phyloP scores from a whole-genome alignment of 2,888 invertebrate species.

The Tenthredo scrophulariae region DNA sequence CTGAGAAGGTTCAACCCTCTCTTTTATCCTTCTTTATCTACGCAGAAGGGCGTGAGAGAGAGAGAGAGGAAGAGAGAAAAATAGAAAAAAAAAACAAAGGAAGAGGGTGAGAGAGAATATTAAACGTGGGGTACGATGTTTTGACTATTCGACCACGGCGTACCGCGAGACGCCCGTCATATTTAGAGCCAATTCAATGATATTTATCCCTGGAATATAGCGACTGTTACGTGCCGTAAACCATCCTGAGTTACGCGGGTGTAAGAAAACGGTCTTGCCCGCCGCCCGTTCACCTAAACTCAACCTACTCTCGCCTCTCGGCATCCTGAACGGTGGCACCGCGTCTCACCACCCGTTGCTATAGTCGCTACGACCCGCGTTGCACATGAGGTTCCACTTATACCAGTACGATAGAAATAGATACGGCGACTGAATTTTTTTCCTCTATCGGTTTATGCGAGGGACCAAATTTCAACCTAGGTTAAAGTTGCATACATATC shows the following conservation, averaged over 20 bases:
- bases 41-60: background rate
- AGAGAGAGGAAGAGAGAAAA: background rate
- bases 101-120: slow-evolving; percentile 2
- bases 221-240: slow-evolving; percentile 49
- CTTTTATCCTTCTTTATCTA: slow-evolving; percentile 3
- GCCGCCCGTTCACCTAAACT: slow-evolving; percentile 28
- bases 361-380: slow-evolving; percentile 34
- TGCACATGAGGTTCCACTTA: slow-evolving; percentile 55
- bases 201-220: slow-evolving; percentile 48
- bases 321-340: slow-evolving; percentile 35
- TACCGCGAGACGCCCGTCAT: slow-evolving; percentile 36
- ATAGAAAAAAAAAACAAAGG: background rate
- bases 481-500: slow-evolving; percentile 7
- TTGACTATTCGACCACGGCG: slow-evolving; percentile 37
- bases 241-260: slow-evolving; percentile 54
- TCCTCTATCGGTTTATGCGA: slow-evolving; percentile 39
- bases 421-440: slow-evolving; percentile 41
- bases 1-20: slow-evolving; percentile 8
- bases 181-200: slow-evolving; percentile 51
- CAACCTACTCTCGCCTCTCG: background rate
- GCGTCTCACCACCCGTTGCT: slow-evolving; percentile 18
- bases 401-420: slow-evolving; percentile 54
- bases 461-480: background rate
- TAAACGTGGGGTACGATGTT: slow-evolving; percentile 39
- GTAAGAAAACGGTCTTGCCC: slow-evolving; percentile 41